Evolutionary conservation across 2,888 invertebrate genomes (phyloP).

Genomic region (Cactoblastis cactorum): DNA sequence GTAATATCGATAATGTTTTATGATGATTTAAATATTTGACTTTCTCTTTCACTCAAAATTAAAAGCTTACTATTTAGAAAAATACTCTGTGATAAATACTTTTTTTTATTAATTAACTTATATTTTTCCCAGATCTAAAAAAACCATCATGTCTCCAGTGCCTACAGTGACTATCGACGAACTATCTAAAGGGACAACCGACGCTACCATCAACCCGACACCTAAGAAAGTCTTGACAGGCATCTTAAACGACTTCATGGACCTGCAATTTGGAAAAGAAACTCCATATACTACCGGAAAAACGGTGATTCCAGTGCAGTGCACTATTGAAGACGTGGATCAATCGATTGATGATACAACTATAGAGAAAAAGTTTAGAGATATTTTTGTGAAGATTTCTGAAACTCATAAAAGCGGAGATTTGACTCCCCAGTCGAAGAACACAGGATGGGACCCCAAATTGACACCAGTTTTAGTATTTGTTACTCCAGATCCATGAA

Average conservation of each 20-base stretch:
- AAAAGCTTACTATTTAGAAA: no score
- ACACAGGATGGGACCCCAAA: slow-evolving; percentile 62
- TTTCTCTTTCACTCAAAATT: no score
- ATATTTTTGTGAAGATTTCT: slow-evolving; percentile 52
- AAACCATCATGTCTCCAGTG: slow-evolving; percentile 13
- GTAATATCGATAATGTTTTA: no score
- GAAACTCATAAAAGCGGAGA: slow-evolving; percentile 54
- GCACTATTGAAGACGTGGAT: slow-evolving; percentile 50
- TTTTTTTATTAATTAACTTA: neutral
- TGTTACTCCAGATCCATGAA: slow-evolving; percentile 46
- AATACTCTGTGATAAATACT: no score
- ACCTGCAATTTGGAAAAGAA: slow-evolving; percentile 56
- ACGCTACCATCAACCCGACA: slow-evolving; percentile 40
- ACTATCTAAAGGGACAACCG: slow-evolving; percentile 41
- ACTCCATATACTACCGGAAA: slow-evolving; percentile 68
- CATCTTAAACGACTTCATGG: slow-evolving; percentile 65
- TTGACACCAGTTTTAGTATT: slow-evolving; percentile 57
- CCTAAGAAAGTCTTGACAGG: slow-evolving; percentile 58
- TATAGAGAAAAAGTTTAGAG: slow-evolving; percentile 47
- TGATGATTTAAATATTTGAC: no score
- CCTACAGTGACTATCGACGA: slow-evolving; percentile 34
- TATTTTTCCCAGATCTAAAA: neutral
- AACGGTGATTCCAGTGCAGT: slow-evolving; percentile 49
- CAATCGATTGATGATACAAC: slow-evolving; percentile 38
- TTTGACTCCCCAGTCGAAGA: slow-evolving; percentile 45